phyloP scores from a whole-genome alignment of 2,888 invertebrate genomes.

The Thecophora atra region DNA sequence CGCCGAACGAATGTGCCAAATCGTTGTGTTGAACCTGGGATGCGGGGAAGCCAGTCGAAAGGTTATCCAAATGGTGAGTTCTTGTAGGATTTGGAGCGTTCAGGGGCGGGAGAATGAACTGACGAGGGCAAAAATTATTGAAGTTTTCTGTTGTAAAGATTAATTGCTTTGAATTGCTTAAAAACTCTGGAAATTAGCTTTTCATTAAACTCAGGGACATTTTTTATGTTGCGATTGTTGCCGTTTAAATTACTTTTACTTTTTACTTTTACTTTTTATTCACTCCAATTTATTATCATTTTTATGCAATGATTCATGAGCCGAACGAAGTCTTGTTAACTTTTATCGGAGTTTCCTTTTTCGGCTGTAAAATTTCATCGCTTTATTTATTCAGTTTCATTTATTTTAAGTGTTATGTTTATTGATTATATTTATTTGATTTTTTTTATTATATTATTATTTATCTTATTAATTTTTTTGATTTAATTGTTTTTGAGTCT shows the following conservation, averaged over 20 bases:
- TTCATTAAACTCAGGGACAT: slow-evolving; percentile 1
- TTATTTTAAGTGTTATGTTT: no score
- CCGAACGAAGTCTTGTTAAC: no score
- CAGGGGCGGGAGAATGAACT: slow-evolving; percentile 44
- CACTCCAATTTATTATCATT: slow-evolving; percentile 7
- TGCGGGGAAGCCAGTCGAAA: slow-evolving; percentile 60
- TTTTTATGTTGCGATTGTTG: background rate
- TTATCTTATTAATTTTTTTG: no score
- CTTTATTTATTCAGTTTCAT: no score
- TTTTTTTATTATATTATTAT: no score
- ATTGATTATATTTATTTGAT: no score
- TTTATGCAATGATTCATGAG: no score
- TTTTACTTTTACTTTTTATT: background rate
- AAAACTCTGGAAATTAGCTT: background rate
- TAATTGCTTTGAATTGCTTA: slow-evolving; percentile 23
- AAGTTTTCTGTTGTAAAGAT: slow-evolving; percentile 26
- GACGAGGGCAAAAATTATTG: slow-evolving; percentile 19
- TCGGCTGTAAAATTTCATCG: no score
- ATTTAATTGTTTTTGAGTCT: no score
- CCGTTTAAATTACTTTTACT: background rate
- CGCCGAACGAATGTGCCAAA: slow-evolving; percentile 57
- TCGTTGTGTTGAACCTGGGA: slow-evolving; percentile 61
- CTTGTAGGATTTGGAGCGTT: no score
- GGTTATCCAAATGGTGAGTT: slow-evolving; percentile 61
- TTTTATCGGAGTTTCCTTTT: no score